A percentile compares a stretch with the other conserved stretches of the same genome.
Conservation (phyloP, 2,888 invertebrate species). For the Latrodectus hesperus region DNA sequence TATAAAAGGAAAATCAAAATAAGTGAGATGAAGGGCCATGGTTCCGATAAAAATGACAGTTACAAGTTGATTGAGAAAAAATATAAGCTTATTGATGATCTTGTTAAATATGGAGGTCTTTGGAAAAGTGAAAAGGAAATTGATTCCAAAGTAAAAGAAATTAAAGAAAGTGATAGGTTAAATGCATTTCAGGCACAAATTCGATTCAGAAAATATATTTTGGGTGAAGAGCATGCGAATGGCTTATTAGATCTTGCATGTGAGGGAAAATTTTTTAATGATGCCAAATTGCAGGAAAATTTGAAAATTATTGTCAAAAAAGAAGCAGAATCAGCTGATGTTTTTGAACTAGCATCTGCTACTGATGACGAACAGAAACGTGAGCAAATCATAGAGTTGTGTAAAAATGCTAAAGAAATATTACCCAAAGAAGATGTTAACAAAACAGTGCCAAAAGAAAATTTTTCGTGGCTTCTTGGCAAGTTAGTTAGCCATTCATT, state of each 20-base stretch:
- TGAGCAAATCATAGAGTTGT: constrained; percentile 33
- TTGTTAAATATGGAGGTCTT: constrained; percentile 64
- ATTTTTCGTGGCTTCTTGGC: constrained; percentile 64
- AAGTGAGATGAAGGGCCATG: constrained; percentile 18
- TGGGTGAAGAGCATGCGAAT: constrained; percentile 53
- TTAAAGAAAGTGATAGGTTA: constrained; percentile 53
- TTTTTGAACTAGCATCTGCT: constrained; percentile 51
- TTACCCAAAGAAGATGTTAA: constrained; percentile 19
- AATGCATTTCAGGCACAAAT: constrained; percentile 62
- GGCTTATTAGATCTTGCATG: constrained; percentile 63
- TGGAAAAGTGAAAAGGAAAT: constrained; percentile 68
- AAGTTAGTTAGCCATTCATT: constrained; percentile 45
- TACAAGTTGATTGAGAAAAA: constrained; percentile 56
- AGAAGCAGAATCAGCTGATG: constrained; percentile 47
- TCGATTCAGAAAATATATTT: constrained; percentile 57
- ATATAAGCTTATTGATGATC: constrained; percentile 66
- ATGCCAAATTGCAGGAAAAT: constrained; percentile 47
- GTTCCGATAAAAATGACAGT: constrained; percentile 19
- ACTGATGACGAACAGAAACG: constrained; percentile 41
- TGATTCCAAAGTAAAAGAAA: constrained; percentile 54
- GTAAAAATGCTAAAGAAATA: constrained; percentile 48
- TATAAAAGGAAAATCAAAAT: constrained; percentile 56
- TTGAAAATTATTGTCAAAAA: constrained; percentile 52
- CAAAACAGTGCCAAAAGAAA: constrained; percentile 62
- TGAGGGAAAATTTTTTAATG: constrained; percentile 62